Evolutionary conservation across 2,888 invertebrate species (phyloP).

Genomic region (Crossocerus cetratus): DNA sequence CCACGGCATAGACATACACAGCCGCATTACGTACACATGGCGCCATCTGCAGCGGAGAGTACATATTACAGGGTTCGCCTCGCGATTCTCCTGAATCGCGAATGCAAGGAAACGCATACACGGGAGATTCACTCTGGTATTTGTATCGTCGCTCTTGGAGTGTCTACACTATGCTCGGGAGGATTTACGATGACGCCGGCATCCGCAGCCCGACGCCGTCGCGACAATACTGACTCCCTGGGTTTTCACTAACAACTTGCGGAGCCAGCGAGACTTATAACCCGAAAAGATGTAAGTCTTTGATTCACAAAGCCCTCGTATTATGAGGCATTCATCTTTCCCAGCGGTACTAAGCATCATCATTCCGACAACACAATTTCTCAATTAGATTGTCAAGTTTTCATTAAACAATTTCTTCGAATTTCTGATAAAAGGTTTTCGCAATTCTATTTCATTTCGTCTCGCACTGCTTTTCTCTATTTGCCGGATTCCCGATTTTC

Average conservation of each 20-base stretch:
- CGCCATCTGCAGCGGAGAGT: constrained; percentile 43
- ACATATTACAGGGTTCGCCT: constrained; percentile 23
- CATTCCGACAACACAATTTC: no score
- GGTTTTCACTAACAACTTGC: constrained; percentile 14
- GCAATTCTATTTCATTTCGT: no score
- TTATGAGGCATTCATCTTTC: not conserved
- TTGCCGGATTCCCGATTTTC: no score
- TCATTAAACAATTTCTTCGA: no score
- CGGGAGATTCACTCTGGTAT: constrained; percentile 34
- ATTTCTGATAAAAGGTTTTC: not conserved
- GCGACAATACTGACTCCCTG: constrained; percentile 19
- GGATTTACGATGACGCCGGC: constrained; percentile 66
- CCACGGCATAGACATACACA: not conserved
- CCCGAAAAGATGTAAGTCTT: constrained; percentile 38
- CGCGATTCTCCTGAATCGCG: constrained; percentile 11
- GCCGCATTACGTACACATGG: constrained; percentile 24
- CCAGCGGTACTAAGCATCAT: no score
- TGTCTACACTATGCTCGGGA: constrained; percentile 24
- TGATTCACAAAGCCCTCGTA: constrained; percentile 4
- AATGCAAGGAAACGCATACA: constrained; percentile 3
- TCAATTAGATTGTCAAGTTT: no score
- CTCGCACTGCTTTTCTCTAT: not conserved
- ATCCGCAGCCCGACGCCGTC: constrained; percentile 63
- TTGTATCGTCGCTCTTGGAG: constrained; percentile 19
- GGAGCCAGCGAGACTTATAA: constrained; percentile 1